Evolutionary conservation across 2,113 vertebrate species (phyloP).

Genomic region (Dipodomys stephensi): DNA sequence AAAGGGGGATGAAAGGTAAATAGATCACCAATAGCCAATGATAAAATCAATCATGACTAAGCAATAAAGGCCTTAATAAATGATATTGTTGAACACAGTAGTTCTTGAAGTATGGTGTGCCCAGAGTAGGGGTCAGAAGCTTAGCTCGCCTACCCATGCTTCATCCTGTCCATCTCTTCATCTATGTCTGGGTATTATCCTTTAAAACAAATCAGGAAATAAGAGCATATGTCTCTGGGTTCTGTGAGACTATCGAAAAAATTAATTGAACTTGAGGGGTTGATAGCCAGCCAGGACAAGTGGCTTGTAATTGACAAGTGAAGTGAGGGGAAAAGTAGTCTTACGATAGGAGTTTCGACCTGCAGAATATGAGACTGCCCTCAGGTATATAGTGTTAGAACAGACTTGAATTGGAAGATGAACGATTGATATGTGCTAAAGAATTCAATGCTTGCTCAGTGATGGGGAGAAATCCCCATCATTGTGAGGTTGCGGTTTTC

Average conservation of each 20-base stretch:
- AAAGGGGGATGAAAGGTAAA: background rate
- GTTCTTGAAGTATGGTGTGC: no score
- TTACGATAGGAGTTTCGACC: background rate
- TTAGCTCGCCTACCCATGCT: no score
- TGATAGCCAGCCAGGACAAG: background rate
- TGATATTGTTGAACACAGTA: background rate
- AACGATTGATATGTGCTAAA: background rate
- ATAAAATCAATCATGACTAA: background rate
- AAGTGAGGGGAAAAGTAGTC: no score
- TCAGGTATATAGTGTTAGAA: background rate
- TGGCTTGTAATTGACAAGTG: no score
- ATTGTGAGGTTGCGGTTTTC: background rate
- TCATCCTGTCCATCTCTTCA: background rate
- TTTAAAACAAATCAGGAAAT: background rate
- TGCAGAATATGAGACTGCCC: background rate
- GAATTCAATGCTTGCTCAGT: no score
- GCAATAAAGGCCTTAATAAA: background rate
- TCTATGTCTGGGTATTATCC: background rate
- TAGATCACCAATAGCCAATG: background rate
- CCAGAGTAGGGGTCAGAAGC: background rate
- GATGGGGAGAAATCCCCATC: no score
- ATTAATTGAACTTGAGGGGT: background rate
- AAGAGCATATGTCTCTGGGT: background rate
- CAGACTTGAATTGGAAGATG: background rate
- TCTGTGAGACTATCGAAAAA: background rate